These are phyloP conservation scores for Nymphalis polychloros DNA, from an alignment of 2,888 invertebrate genomes.

Conservation along the genomic window DNA sequence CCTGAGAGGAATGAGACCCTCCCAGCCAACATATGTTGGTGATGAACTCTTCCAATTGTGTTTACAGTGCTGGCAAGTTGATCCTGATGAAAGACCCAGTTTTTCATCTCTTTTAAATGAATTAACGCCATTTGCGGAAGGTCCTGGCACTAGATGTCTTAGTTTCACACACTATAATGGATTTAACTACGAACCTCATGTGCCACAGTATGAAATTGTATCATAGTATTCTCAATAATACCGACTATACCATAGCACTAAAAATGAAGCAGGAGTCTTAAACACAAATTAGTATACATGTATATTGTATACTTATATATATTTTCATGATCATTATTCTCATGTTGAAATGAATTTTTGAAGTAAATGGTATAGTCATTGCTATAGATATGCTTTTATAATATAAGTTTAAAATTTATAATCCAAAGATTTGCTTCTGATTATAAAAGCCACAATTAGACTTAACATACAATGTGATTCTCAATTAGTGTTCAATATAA, in stretches of 20 bases:
- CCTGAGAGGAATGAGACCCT: conserved; percentile 86
- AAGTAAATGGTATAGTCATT: not conserved
- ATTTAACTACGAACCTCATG: conserved; percentile 71
- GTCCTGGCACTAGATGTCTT: conserved; percentile 60
- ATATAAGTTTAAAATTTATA: conserved; percentile 9
- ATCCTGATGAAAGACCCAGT: conserved; percentile 89
- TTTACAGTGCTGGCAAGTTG: conserved; percentile 91
- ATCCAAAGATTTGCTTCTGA: conserved; percentile 22
- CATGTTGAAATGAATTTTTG: too few relatives aligned
- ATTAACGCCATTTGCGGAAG: conserved; percentile 62
- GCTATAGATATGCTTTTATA: not conserved
- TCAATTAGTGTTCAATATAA: too few relatives aligned
- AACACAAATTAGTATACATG: not conserved
- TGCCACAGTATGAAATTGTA: conserved; percentile 71
- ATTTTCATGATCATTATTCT: not conserved
- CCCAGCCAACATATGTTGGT: conserved; percentile 87
- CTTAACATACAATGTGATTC: not conserved
- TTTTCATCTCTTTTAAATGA: conserved; percentile 83
- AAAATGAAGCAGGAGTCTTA: not conserved
- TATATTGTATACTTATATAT: too few relatives aligned
- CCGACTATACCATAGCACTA: not conserved
- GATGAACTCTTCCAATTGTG: conserved; percentile 91
- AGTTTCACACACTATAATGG: conserved; percentile 76
- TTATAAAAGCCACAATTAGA: conserved; percentile 5
- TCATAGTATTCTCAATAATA: conserved; percentile 49